These are phyloP conservation scores for Labeo calbasu DNA, from an alignment of 2,797 vertebrate genomes.

Conservation along the genomic window DNA sequence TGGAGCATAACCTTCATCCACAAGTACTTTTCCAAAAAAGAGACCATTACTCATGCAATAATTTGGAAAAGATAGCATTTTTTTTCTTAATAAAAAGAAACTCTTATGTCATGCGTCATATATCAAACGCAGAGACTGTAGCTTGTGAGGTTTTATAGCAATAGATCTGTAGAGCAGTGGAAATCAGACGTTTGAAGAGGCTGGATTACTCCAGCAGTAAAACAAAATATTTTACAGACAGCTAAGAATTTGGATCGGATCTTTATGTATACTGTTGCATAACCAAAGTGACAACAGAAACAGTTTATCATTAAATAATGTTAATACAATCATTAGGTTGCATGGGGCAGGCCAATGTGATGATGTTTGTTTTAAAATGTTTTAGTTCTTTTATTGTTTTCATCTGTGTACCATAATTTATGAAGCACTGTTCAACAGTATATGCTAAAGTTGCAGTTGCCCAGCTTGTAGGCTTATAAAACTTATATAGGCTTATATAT, in stretches of 20 bases:
- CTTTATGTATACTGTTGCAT: background rate
- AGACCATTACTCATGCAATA: background rate
- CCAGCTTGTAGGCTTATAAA: conserved; percentile 75
- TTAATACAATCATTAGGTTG: background rate
- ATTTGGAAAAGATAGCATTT: background rate
- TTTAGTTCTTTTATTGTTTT: background rate
- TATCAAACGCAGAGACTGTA: background rate
- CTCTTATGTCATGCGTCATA: too few species aligned
- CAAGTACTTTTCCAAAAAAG: background rate
- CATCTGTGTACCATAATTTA: conserved; percentile 67
- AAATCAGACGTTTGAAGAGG: background rate
- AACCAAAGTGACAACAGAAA: background rate
- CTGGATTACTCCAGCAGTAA: background rate
- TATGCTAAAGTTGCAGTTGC: conserved; percentile 74
- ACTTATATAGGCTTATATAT: too few species aligned
- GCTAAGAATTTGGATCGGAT: background rate
- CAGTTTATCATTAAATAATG: background rate
- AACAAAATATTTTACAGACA: background rate
- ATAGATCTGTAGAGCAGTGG: background rate
- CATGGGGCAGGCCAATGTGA: too few species aligned
- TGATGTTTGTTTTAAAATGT: background rate
- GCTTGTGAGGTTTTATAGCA: background rate
- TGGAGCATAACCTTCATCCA: background rate
- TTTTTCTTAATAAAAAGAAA: too few species aligned
- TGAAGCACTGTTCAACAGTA: conserved; percentile 68